Base-by-base conservation (phyloP, 1,140 invertebrate species). In the Drosophila repleta region DNA sequence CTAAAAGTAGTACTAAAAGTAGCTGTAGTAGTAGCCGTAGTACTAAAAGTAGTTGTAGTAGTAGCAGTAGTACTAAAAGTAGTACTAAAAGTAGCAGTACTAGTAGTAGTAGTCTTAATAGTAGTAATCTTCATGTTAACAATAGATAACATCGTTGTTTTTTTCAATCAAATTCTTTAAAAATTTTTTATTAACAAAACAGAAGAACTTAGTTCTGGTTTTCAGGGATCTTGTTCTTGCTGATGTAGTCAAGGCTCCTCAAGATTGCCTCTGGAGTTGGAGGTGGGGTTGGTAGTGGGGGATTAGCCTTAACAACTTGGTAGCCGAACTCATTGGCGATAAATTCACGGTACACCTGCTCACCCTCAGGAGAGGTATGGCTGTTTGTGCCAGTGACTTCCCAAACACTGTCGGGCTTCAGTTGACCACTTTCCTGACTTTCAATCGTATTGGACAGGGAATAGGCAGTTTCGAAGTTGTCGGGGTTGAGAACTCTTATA, bases 391-490 rank as follows among this genome's bases (percentile, higher is more conserved):
- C 97, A 24, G 95, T 93, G 76, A 97, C 96, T 0, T 94, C 94
- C 69, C 96, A 93, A 39, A 94, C 93, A 71, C n/a, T n/a, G n/a
- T n/a, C n/a, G n/a, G n/a, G n/a, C n/a, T 95, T 95, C 62, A 96
- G 91, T 89, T 93, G 94, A 67, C 96, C 96, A 57, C 93, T 91
- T 92, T 97, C 96, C 88, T 96, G 92, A 11, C 95, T 93, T 0
- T 95, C 91, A 62, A 96, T 96, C 81, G 96, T 95, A 92, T 97
- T 97, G 8, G 94, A 95, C 63, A 96, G 96, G 92, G 97, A 94
- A 90, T 95, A 95, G 0, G 13, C 39, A 5, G 46, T 79, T 2
- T 68, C 24, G 64, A 85, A 91, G 26, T 5, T 17, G 1, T 85
- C 41, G 4, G 64, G 37, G 43, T 88, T 74, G 1, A 88, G 79